Evolutionary conservation across 2,797 vertebrate genomes (phyloP), one percentile per base, ranked within the genome.

Genomic region (Lutjanus argentimaculatus): DNA sequence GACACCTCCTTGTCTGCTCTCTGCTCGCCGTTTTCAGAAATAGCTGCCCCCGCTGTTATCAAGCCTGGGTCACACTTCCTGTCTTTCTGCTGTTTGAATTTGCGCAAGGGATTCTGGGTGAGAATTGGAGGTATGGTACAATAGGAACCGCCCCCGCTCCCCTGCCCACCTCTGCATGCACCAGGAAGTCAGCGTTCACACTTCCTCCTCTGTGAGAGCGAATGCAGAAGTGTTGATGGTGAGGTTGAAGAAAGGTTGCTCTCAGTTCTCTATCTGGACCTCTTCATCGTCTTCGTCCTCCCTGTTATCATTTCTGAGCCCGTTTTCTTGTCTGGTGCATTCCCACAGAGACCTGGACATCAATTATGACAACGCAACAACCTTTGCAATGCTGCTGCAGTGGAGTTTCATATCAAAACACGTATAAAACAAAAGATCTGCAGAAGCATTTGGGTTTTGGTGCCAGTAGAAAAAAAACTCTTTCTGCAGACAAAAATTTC

Each of bases 171-270:
- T 72, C 36, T 66, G 46, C 53, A 4, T 9, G 63, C 59, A 85
- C 67, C 92, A 94, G 93, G 92, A 95, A 92, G 93, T 90, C 86
- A 80, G 74, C 1, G 22, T 40, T 91, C 82, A 84, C 88, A 92
- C 92, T 95, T 96, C 94, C 94, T 91, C 85, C 74, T 92, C 9
- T 5, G 45, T 1, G 0, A 62, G 55, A 7, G 36, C 17, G 8
- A 94, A 92, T 92, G 91, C 90, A 95, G 94, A 95, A 95, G 92
- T 91, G 76, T 56, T 19, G 73, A 45, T 1, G 66, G 57, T 72
- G 80, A 45, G 56, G 25, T 42, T 1, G 25, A 55, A 69, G 61
- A 79, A 58, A 78, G 76, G 72, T 77, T 19, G 8, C 70, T 91
- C 87, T 94, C 85, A 11, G 86, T 91, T 88, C 89, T 92, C 82